Conservation (phyloP, 1,140 invertebrate species). For the Pseudomyrmex sp. region DNA sequence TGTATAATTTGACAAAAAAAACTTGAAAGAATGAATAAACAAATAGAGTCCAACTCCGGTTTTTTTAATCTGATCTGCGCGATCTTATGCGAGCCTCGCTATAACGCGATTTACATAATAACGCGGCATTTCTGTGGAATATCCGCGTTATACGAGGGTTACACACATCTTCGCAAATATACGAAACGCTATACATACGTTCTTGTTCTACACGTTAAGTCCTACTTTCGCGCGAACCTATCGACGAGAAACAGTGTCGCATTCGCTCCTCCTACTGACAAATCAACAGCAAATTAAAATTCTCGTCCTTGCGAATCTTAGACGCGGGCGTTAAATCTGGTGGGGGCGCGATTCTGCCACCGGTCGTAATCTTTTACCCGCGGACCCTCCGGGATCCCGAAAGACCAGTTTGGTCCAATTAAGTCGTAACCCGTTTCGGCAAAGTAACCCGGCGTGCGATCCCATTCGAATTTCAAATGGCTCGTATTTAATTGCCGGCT, state of each 20-base stretch:
- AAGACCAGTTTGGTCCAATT: constrained; percentile 83
- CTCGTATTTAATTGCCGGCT: constrained; percentile 15
- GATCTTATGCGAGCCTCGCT: too few species aligned
- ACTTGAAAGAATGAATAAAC: too few species aligned
- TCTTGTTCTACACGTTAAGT: too few species aligned
- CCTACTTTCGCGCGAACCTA: too few species aligned
- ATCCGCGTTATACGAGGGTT: too few species aligned
- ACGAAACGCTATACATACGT: too few species aligned
- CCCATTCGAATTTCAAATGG: constrained; percentile 50
- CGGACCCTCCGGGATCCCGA: constrained; percentile 10
- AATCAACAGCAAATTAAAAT: constrained; percentile 85
- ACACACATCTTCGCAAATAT: too few species aligned
- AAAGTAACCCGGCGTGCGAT: constrained; percentile 20
- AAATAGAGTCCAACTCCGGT: too few species aligned
- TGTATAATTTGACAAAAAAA: too few species aligned
- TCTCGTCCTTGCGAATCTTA: constrained; percentile 70
- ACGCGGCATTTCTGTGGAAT: too few species aligned
- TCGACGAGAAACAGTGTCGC: constrained; percentile 26
- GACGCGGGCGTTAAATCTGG: constrained; percentile 15
- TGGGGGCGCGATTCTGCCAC: neutral
- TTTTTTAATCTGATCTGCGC: too few species aligned
- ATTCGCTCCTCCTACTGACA: constrained; percentile 67
- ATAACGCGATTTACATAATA: too few species aligned
- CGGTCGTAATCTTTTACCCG: constrained; percentile 22
- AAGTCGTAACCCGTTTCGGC: constrained; percentile 78